phyloP scores from a whole-genome alignment of 2,888 invertebrate species.

The Standfussiana lucernea region DNA sequence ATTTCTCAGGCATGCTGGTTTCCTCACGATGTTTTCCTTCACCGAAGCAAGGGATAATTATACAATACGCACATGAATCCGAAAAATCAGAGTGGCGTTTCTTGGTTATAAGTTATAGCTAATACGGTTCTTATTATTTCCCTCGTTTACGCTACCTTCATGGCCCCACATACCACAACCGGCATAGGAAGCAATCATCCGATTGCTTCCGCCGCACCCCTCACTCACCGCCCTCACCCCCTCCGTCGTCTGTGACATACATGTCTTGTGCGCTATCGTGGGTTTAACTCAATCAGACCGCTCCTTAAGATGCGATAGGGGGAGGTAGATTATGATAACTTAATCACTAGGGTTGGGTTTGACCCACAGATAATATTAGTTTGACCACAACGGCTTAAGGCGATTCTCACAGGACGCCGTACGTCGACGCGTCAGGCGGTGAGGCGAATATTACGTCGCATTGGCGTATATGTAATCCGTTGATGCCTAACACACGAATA shows the following conservation, averaged over 20 bases:
- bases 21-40: too few species aligned
- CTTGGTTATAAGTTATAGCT: too few species aligned
- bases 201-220: constrained; percentile 43
- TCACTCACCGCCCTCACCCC: constrained; percentile 4
- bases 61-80: too few species aligned
- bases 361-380: not conserved
- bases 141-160: not conserved
- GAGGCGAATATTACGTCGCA: too few species aligned
- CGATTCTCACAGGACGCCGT: too few species aligned
- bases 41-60: too few species aligned
- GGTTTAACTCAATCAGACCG: not conserved
- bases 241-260: constrained; percentile 4
- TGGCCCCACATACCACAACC: constrained; percentile 16
- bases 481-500: too few species aligned
- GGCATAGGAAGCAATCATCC: constrained; percentile 47
- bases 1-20: too few species aligned
- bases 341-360: not conserved
- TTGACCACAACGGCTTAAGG: not conserved
- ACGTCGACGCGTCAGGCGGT: too few species aligned
- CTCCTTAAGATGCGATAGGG: constrained; percentile 6
- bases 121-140: not conserved
- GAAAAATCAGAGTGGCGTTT: too few species aligned
- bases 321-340: not conserved
- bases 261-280: not conserved
- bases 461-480: too few species aligned